These are phyloP conservation scores for Ursus arctos DNA, from an alignment of 2,113 vertebrate species.

Conservation along the genomic window DNA sequence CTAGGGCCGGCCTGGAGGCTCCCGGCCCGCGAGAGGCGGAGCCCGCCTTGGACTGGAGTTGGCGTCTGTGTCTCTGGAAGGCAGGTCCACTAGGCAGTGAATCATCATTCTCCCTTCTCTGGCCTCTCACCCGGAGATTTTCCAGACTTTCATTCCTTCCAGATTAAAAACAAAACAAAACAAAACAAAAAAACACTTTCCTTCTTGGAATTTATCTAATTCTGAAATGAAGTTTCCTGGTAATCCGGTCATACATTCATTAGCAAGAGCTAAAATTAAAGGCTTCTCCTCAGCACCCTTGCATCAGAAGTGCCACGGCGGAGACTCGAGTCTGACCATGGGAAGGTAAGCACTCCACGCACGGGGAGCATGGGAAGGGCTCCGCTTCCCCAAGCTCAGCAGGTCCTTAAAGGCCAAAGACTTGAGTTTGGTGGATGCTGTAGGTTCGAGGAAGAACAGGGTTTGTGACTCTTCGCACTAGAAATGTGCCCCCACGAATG, in stretches of 20 bases:
- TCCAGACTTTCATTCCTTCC: background rate
- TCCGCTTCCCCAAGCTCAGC: background rate
- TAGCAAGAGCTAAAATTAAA: background rate
- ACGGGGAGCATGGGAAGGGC: rapidly evolving
- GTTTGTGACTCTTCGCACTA: background rate
- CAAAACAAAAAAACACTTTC: background rate
- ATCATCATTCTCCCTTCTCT: background rate
- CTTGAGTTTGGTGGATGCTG: background rate
- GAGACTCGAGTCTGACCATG: background rate
- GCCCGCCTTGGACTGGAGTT: background rate
- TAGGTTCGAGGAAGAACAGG: rapidly evolving
- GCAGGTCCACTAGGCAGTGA: rapidly evolving
- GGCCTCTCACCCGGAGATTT: background rate
- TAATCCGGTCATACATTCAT: background rate
- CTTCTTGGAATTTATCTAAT: background rate
- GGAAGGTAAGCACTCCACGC: rapidly evolving
- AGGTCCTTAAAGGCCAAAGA: background rate
- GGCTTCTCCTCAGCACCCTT: background rate
- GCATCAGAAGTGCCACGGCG: background rate
- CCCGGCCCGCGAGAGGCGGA: background rate
- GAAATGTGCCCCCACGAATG: background rate
- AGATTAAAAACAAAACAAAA: background rate
- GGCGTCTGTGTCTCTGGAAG: rapidly evolving
- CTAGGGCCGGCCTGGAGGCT: background rate
- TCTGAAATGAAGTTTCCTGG: background rate